A percentile compares a stretch with the other conserved stretches of the same genome.
phyloP scores from a whole-genome alignment of 2,113 vertebrate species.

The Falco punctatus region DNA sequence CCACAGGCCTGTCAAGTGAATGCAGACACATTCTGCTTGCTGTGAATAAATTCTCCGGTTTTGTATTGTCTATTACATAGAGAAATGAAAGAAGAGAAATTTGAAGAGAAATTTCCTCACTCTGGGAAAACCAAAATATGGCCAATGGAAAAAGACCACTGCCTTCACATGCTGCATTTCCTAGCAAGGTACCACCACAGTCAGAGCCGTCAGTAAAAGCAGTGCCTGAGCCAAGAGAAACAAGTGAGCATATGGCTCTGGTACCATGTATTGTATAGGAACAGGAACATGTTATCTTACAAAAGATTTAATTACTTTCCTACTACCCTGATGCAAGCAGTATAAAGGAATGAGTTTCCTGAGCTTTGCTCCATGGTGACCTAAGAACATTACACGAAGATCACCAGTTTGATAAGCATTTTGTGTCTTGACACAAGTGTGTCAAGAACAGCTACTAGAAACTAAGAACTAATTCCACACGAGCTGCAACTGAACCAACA shows the following conservation, averaged over 20 bases:
- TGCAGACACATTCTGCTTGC: neutral
- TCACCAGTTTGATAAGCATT: neutral
- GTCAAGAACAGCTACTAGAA: neutral
- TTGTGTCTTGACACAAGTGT: neutral
- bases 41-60: neutral
- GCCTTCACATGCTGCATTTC: neutral
- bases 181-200: neutral
- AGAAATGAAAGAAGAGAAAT: neutral
- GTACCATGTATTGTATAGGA: neutral
- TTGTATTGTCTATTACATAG: neutral
- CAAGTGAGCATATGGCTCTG: neutral
- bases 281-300: neutral
- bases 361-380: slow-evolving; percentile 1
- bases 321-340: neutral
- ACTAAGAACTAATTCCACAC: neutral
- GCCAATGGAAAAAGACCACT: neutral
- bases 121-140: neutral
- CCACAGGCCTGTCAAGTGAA: neutral
- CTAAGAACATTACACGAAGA: neutral
- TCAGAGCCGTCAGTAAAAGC: neutral
- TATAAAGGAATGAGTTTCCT: neutral
- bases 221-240: neutral
- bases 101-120: neutral
- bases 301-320: slow-evolving; percentile 19
- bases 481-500: neutral